Evolutionary conservation across 1,140 invertebrate species (phyloP).

Genomic region (Drosophila pandora): DNA sequence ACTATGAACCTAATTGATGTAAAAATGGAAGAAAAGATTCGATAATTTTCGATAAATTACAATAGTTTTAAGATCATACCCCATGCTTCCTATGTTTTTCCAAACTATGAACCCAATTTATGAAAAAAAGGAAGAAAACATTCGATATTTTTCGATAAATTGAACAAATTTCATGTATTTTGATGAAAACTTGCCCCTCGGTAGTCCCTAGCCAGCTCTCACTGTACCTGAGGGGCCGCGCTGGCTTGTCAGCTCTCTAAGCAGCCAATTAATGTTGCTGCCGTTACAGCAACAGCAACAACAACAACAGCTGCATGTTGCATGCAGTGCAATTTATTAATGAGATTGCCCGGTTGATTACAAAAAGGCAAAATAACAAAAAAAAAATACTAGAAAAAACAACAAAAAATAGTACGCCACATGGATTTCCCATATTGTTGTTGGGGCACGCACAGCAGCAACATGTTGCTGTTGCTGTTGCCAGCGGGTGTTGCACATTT

Average conservation of each 20-base stretch:
- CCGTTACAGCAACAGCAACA: conserved; percentile 28
- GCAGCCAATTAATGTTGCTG: conserved; percentile 78
- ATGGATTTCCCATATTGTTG: conserved; percentile 55
- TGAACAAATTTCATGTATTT: no score
- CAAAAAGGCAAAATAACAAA: conserved; percentile 44
- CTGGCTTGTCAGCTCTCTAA: conserved; percentile 68
- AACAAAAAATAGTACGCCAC: conserved; percentile 20
- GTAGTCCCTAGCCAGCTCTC: conserved; percentile 20
- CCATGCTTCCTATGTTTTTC: no score
- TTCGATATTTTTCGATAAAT: no score
- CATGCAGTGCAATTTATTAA: conserved; percentile 83
- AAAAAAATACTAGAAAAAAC: conserved; percentile 5
- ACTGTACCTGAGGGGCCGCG: conserved; percentile 39
- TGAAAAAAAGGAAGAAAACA: no score
- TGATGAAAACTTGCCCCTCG: not conserved
- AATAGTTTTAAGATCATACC: no score
- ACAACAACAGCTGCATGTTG: conserved; percentile 65
- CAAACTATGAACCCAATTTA: no score
- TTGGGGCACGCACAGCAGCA: conserved; percentile 51
- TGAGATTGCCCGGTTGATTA: conserved; percentile 82
- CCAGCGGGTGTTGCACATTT: conserved; percentile 81
- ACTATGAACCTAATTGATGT: no score
- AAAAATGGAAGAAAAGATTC: no score
- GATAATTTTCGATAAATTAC: no score
- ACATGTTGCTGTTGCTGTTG: conserved; percentile 68